phyloP scores from a whole-genome alignment of 2,113 vertebrate genomes.

The Emydura subglobosa region DNA sequence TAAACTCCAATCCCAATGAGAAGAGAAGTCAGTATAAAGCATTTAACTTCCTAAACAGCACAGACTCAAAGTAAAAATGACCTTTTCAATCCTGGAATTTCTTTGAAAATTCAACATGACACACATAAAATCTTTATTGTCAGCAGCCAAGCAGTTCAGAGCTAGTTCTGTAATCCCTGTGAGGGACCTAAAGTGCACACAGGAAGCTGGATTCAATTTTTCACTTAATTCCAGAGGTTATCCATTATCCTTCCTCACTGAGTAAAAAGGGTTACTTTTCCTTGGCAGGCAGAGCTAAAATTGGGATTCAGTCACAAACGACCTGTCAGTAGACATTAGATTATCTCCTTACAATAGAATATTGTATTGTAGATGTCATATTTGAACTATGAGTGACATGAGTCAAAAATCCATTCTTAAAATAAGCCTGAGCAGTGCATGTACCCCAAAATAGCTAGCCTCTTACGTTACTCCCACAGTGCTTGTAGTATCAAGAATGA shows the following conservation, averaged over 20 bases:
- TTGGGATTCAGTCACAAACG: slow-evolving; percentile 73
- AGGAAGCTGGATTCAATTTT: slow-evolving; percentile 75
- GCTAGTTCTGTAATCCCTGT: slow-evolving; percentile 61
- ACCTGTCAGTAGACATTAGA: slow-evolving; percentile 71
- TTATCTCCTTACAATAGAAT: slow-evolving; percentile 70
- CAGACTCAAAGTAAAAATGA: slow-evolving; percentile 50
- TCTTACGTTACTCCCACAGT: slow-evolving; percentile 58
- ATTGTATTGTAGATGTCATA: slow-evolving; percentile 66
- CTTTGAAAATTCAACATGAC: slow-evolving; percentile 71
- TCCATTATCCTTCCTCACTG: slow-evolving; percentile 70
- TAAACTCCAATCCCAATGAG: slow-evolving; percentile 1
- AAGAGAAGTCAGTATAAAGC: slow-evolving; percentile 36
- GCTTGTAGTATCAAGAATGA: slow-evolving; percentile 65
- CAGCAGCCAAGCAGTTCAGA: slow-evolving; percentile 56
- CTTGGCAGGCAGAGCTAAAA: slow-evolving; percentile 71
- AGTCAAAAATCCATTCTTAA: slow-evolving; percentile 65
- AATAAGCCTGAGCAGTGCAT: slow-evolving; percentile 54
- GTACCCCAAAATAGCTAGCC: slow-evolving; percentile 57
- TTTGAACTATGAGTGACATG: slow-evolving; percentile 71
- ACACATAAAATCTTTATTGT: slow-evolving; percentile 74
- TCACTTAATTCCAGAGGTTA: slow-evolving; percentile 73
- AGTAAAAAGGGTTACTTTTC: slow-evolving; percentile 64
- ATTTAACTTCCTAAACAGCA: slow-evolving; percentile 71
- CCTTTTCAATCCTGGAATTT: slow-evolving; percentile 62
- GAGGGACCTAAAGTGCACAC: slow-evolving; percentile 56